Evolutionary conservation across 1,140 invertebrate species (phyloP).

Genomic region (Rhopalosiphum padi): DNA sequence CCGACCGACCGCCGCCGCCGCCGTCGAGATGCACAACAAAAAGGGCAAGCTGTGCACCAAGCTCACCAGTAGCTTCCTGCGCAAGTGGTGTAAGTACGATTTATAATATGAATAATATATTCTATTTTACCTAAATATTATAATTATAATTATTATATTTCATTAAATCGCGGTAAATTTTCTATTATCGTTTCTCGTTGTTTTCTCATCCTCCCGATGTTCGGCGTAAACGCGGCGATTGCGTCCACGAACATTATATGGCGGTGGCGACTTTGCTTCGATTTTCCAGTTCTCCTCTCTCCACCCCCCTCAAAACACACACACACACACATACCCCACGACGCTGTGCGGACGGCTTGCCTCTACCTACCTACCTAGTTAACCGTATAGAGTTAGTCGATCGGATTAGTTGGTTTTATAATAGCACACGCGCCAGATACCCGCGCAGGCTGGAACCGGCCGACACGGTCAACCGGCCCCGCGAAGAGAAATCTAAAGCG

Average conservation of each 20-base stretch:
- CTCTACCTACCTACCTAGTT: background rate
- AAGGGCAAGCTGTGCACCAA: constrained; percentile 61
- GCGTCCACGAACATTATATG: background rate
- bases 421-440: background rate
- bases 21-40: constrained; percentile 59
- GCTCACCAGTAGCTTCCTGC: constrained; percentile 62
- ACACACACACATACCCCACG: no score
- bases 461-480: constrained; percentile 28
- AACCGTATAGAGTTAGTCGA: background rate
- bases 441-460: background rate
- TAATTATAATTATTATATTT: no score
- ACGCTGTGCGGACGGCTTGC: no score
- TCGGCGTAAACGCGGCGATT: background rate
- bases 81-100: constrained; percentile 64
- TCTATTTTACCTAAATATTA: no score
- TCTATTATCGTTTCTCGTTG: no score
- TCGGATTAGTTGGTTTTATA: background rate
- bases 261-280: background rate
- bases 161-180: background rate
- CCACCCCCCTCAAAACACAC: no score
- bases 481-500: constrained; percentile 21
- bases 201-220: background rate
- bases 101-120: no score
- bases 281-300: no score
- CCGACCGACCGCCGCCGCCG: background rate